phyloP scores from a whole-genome alignment of 2,113 vertebrate species.

The Theropithecus gelada region DNA sequence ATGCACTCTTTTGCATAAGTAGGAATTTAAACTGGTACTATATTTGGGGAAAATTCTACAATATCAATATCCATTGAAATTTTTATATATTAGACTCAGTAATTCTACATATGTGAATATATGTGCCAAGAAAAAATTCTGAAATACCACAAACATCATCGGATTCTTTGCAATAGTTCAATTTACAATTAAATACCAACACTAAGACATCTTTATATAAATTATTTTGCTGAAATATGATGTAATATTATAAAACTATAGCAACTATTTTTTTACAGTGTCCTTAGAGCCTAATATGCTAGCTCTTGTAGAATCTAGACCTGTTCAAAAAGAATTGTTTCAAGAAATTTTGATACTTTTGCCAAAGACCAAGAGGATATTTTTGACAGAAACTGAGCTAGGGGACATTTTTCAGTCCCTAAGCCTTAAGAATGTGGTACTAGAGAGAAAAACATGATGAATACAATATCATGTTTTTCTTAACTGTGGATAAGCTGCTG shows the following conservation, averaged over 20 bases:
- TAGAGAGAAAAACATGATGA: not conserved
- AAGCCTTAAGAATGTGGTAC: not conserved
- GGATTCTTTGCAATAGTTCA: not conserved
- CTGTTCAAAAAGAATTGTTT: not conserved
- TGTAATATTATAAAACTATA: not conserved
- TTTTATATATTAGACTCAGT: not conserved
- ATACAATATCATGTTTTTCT: not conserved
- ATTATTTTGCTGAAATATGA: not conserved
- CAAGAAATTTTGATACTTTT: not conserved
- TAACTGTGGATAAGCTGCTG: not conserved
- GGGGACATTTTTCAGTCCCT: not conserved
- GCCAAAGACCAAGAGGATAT: not conserved
- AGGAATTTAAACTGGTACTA: not conserved
- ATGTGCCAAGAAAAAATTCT: not conserved
- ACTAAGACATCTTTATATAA: not conserved
- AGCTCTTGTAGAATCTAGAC: not conserved
- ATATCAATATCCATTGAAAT: not conserved
- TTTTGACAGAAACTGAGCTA: not conserved
- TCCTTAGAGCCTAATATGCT: not conserved
- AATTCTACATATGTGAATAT: not conserved
- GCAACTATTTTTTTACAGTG: not conserved
- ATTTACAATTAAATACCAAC: not conserved
- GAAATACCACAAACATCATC: not conserved
- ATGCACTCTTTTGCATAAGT: not conserved
- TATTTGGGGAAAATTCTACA: not conserved